Evolutionary conservation across 2,113 vertebrate species (phyloP).

Genomic region (Eubucco bourcierii): DNA sequence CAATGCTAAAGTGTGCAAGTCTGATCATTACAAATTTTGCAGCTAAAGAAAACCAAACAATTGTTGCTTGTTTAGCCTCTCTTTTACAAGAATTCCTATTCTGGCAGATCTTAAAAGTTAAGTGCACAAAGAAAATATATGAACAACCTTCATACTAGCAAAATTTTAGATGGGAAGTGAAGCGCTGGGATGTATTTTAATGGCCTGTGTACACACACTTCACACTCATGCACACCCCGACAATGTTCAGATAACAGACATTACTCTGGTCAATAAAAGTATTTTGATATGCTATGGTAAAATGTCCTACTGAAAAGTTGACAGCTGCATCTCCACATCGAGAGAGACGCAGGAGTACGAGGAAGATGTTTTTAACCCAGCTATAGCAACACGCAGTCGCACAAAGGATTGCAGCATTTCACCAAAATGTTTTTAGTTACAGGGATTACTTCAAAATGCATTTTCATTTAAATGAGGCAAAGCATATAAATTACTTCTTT

Average conservation of each 20-base stretch:
- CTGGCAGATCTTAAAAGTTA: neutral
- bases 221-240: neutral
- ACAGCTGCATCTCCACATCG: constrained; percentile 6
- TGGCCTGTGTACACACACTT: neutral
- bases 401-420: constrained; percentile 4
- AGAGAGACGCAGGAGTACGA: neutral
- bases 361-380: neutral
- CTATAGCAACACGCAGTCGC: neutral
- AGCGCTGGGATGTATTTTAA: neutral
- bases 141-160: neutral
- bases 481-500: constrained; percentile 48
- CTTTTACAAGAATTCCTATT: neutral
- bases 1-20: neutral
- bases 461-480: constrained; percentile 59
- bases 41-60: constrained; percentile 2
- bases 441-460: constrained; percentile 44
- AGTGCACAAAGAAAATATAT: neutral
- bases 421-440: constrained; percentile 11
- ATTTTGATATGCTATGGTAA: neutral
- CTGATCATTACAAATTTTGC: neutral
- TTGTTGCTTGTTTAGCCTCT: neutral
- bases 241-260: neutral
- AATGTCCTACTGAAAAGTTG: neutral
- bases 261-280: neutral
- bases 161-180: neutral